Percentiles rank a stretch among this genome's conserved stretches.
Conservation (phyloP, 2,797 vertebrate genomes). For the Karalla daura region DNA sequence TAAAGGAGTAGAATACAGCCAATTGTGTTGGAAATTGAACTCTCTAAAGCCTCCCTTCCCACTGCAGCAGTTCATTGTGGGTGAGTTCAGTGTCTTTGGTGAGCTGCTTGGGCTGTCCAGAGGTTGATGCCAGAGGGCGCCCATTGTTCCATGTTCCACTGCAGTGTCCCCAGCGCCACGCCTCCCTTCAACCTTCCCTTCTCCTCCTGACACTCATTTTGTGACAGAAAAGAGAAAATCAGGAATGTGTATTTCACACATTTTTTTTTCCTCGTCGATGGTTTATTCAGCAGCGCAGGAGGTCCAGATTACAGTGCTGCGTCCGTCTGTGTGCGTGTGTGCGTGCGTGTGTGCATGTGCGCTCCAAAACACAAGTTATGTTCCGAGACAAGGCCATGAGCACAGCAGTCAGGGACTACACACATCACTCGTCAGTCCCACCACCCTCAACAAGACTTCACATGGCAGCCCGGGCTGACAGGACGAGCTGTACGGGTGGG, state of each 20-base stretch:
- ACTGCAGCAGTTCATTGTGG: constrained; percentile 83
- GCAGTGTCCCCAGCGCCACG: constrained; percentile 58
- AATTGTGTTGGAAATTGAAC: constrained; percentile 89
- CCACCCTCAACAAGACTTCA: constrained; percentile 42
- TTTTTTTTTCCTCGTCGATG: not conserved
- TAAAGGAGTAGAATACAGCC: constrained; percentile 84
- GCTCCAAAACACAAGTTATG: constrained; percentile 10
- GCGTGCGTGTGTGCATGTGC: not conserved
- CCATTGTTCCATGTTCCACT: constrained; percentile 75
- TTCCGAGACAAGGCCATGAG: constrained; percentile 30
- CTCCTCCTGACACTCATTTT: constrained; percentile 62
- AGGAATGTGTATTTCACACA: constrained; percentile 20
- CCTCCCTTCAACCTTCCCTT: constrained; percentile 64
- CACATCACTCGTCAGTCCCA: constrained; percentile 39
- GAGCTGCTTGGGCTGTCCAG: constrained; percentile 78
- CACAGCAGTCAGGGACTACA: constrained; percentile 13
- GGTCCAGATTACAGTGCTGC: constrained; percentile 11
- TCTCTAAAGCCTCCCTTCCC: constrained; percentile 84
- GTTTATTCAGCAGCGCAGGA: constrained; percentile 16
- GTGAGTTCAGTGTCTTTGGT: constrained; percentile 82
- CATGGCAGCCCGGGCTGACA: constrained; percentile 49
- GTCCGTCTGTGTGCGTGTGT: not conserved
- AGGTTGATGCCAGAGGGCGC: constrained; percentile 81
- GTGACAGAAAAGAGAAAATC: constrained; percentile 37
- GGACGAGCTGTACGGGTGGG: constrained; percentile 36